phyloP scores from a whole-genome alignment of 2,888 invertebrate species.

The Exephanes ischioxanthus region DNA sequence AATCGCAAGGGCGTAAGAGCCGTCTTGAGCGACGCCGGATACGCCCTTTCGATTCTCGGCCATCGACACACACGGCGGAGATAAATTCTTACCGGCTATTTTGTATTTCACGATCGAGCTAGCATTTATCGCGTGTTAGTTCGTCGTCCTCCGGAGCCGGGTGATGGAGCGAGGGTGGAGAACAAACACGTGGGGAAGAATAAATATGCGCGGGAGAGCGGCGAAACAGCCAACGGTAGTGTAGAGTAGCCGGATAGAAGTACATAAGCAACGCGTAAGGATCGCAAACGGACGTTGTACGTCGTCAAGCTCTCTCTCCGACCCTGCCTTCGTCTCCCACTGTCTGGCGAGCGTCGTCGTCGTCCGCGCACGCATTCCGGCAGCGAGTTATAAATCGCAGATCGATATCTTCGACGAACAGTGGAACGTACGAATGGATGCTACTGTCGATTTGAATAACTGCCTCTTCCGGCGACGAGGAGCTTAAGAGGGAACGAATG shows the following conservation, averaged over 20 bases:
- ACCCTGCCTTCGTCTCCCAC: neutral
- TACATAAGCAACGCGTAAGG: constrained; percentile 44
- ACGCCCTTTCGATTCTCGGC: neutral
- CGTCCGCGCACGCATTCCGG: constrained; percentile 62
- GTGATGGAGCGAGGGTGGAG: constrained; percentile 59
- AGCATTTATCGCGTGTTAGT: constrained; percentile 58
- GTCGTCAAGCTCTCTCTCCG: constrained; percentile 31
- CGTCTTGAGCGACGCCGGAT: neutral
- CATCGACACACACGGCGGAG: neutral
- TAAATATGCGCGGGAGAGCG: constrained; percentile 23
- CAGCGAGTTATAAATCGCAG: constrained; percentile 70
- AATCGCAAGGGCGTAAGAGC: neutral
- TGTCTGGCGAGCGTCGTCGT: constrained; percentile 5
- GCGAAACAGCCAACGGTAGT: constrained; percentile 63
- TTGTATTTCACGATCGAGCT: constrained; percentile 56
- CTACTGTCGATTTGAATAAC: constrained; percentile 70
- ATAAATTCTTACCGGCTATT: constrained; percentile 57
- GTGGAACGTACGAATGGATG: constrained; percentile 63
- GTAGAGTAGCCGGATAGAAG: constrained; percentile 32
- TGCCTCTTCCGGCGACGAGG: constrained; percentile 58
- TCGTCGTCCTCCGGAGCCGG: constrained; percentile 43
- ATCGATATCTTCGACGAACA: constrained; percentile 65
- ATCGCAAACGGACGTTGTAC: constrained; percentile 44
- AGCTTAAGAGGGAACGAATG: neutral
- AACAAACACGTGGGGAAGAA: constrained; percentile 40